phyloP scores from a whole-genome alignment of 2,888 invertebrate species.

The Conus canariensis region DNA sequence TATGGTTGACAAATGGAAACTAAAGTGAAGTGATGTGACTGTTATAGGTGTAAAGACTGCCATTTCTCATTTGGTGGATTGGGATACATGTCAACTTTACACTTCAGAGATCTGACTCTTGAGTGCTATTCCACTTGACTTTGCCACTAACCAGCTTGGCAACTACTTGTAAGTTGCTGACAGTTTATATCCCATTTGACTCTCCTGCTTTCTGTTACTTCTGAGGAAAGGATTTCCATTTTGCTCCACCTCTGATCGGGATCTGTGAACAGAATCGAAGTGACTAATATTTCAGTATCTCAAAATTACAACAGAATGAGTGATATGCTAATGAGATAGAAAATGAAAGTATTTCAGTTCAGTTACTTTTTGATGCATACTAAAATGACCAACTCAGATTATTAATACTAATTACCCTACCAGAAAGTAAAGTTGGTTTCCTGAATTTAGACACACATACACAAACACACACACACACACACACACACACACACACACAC shows the following conservation, averaged over 20 bases:
- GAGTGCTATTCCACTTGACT: conserved; percentile 18
- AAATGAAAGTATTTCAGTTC: no score
- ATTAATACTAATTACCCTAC: no score
- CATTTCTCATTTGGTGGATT: conserved; percentile 17
- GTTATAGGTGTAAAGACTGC: conserved; percentile 44
- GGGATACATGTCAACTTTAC: conserved; percentile 23
- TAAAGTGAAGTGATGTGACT: conserved; percentile 19
- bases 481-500: conserved; percentile 1
- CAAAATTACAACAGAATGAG: no score
- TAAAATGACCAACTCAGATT: no score
- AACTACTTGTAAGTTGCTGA: conserved; percentile 37
- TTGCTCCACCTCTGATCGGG: conserved; percentile 3
- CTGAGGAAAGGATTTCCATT: conserved; percentile 6
- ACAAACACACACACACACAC: conserved; percentile 17
- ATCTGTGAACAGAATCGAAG: not conserved
- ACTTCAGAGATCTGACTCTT: not conserved
- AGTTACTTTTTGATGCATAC: no score
- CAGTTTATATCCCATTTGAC: conserved; percentile 21
- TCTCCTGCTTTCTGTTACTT: not conserved
- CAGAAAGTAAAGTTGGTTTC: no score
- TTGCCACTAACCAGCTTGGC: conserved; percentile 24
- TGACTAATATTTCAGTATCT: no score
- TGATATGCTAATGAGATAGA: no score
- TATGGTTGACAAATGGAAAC: not conserved
- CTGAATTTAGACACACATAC: not conserved